Evolutionary conservation across 2,888 invertebrate genomes (phyloP), one percentile per base, ranked within the genome.

Genomic region (Microdon myrmicae): DNA sequence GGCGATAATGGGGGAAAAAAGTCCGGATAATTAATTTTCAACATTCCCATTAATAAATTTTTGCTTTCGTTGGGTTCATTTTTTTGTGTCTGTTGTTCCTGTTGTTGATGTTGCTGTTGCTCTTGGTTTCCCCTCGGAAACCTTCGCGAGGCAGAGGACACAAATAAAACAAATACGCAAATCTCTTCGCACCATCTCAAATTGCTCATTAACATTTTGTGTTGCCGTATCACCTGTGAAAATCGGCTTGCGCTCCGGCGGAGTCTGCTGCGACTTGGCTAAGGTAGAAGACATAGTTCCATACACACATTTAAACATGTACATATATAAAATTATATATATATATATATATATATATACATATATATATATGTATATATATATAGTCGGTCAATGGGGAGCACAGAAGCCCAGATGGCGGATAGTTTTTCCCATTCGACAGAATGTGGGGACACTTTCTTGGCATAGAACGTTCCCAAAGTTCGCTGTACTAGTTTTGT

Each of bases 131-230:
- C 14, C 17, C 31, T 3, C 7, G n/a, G n/a, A n/a, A n/a, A n/a
- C n/a, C n/a, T n/a, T n/a, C n/a, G n/a, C n/a, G n/a, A n/a, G n/a
- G 25, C 12, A 14, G n/a, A 38, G 16, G 7, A 20, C 20, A 43
- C 23, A 38, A 54, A 29, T 14, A 45, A 48, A 56, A 44, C 34
- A 56, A 53, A 64, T 51, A 45, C 37, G 26, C 56, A 78, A 75
- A 79, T 79, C 79, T 77, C 70, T 78, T 79, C 78, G 78, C 79
- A 79, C 79, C 76, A 79, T 79, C 79, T 79, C 77, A 79, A 79
- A 79, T 79, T 79, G 79, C 79, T 79, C 79, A 79, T 79, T 79
- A 79, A 79, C 79, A 79, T 79, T 79, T 79, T 79, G 77, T 76
- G 78, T 78, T 77, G 73, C 74, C 72, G 75, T 79, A 79, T 79